Percentiles rank a stretch among this genome's conserved stretches.
Conservation (phyloP, 2,797 vertebrate species). For the Eulemur albifrons region DNA sequence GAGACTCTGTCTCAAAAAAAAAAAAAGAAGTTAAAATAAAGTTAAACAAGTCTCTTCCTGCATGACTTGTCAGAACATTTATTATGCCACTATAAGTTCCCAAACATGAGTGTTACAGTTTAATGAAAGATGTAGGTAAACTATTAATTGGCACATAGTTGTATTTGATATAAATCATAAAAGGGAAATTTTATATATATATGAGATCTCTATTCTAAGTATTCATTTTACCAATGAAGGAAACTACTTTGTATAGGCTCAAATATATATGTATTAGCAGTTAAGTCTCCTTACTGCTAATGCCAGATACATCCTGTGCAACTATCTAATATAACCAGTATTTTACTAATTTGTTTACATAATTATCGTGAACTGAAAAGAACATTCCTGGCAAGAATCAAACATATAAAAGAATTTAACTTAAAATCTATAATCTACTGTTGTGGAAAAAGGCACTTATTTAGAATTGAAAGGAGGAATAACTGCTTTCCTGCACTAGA, state of each 20-base stretch:
- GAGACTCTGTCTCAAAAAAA: too few relatives aligned
- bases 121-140: background rate
- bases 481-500: background rate
- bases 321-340: background rate
- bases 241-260: background rate
- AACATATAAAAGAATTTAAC: background rate
- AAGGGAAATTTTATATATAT: background rate
- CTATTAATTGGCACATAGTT: background rate
- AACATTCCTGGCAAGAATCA: background rate
- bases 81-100: background rate
- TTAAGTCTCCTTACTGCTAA: background rate
- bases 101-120: background rate
- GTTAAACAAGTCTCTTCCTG: background rate
- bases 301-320: background rate
- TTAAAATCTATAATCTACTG: background rate
- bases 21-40: background rate
- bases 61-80: background rate
- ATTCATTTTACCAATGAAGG: background rate
- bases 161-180: background rate
- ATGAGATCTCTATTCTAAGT: background rate
- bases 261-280: background rate
- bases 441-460: background rate
- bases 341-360: background rate
- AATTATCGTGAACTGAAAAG: slow-evolving; percentile 48
- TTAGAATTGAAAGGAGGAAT: slow-evolving; percentile 13